These are phyloP conservation scores for Willisornis vidua DNA, from an alignment of 2,113 vertebrate species.

Conservation along the genomic window DNA sequence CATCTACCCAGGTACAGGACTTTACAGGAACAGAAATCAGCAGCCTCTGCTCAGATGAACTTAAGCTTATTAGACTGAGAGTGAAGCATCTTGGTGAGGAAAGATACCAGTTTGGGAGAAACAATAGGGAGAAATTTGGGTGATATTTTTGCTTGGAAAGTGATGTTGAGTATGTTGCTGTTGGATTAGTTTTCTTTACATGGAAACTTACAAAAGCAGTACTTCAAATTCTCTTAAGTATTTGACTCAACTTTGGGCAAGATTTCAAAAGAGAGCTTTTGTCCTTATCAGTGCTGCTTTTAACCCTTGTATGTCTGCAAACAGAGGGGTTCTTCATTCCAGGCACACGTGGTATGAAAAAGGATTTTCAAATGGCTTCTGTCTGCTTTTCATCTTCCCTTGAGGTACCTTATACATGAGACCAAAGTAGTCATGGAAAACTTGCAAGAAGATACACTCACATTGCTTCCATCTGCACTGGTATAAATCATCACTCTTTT, in stretches of 20 bases:
- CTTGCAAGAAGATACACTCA: neutral
- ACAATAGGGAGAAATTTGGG: neutral
- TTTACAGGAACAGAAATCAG: neutral
- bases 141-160: neutral
- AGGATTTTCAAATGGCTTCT: fast-evolving
- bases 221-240: neutral
- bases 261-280: neutral
- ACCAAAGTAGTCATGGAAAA: neutral
- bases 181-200: neutral
- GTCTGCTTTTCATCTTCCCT: neutral
- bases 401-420: fast-evolving
- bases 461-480: neutral
- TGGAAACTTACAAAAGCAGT: neutral
- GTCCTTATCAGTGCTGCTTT: neutral
- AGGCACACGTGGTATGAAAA: neutral
- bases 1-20: neutral
- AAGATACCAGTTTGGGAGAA: neutral
- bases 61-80: neutral
- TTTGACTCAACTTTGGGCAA: neutral
- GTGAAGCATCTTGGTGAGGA: neutral
- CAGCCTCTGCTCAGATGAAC: neutral
- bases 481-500: neutral
- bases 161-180: neutral
- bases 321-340: neutral
- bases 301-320: neutral